Conservation (phyloP, 2,797 vertebrate species). For the Sebastolobus alascanus region DNA sequence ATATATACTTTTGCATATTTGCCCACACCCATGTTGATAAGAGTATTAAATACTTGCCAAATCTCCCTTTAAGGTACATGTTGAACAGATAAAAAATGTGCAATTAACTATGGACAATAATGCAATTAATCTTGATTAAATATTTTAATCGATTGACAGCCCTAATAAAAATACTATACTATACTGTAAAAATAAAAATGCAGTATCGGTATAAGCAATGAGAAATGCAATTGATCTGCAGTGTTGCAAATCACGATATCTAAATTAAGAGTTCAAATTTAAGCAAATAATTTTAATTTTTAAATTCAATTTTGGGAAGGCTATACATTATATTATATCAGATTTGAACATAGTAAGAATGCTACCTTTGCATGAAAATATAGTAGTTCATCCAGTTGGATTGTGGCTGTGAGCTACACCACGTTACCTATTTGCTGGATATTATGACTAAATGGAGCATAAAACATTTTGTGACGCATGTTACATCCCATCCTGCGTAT, state of each 20-base stretch:
- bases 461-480: slow-evolving; percentile 19
- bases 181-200: background rate
- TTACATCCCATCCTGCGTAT: background rate
- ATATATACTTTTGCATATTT: no score
- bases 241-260: background rate
- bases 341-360: background rate
- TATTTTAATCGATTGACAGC: no score
- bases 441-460: slow-evolving; percentile 26
- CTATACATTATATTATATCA: background rate
- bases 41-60: no score
- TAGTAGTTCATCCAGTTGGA: background rate
- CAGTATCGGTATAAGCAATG: background rate
- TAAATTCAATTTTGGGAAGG: background rate
- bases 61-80: no score
- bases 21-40: no score
- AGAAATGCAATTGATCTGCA: background rate
- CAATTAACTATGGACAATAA: no score
- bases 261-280: background rate
- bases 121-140: no score
- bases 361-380: background rate
- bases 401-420: background rate
- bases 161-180: no score
- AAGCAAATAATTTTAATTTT: background rate
- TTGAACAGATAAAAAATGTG: no score
- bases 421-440: background rate